Conservation (phyloP, 2,113 vertebrate species). For the Narcine bancroftii region DNA sequence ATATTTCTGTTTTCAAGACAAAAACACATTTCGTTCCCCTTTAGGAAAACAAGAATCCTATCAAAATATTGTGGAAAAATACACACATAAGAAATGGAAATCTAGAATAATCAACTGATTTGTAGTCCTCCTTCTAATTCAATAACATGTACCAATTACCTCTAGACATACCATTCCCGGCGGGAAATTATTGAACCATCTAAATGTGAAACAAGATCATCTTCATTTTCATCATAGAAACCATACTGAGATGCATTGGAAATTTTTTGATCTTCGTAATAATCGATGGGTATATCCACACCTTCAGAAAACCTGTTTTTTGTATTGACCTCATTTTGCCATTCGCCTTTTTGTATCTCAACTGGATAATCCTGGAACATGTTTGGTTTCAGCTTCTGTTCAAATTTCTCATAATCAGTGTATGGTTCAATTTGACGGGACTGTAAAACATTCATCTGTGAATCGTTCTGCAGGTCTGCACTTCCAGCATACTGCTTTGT, state of each 20-base stretch:
- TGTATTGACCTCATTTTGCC: conserved; percentile 77
- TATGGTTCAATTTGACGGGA: conserved; percentile 86
- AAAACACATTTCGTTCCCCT: not conserved
- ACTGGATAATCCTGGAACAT: conserved; percentile 79
- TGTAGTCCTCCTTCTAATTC: not conserved
- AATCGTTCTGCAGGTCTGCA: conserved; percentile 94
- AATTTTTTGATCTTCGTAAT: conserved; percentile 66
- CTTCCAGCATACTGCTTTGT: conserved; percentile 95
- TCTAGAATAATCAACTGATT: not conserved
- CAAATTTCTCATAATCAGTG: conserved; percentile 78
- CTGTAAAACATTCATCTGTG: conserved; percentile 88
- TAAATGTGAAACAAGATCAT: conserved; percentile 92
- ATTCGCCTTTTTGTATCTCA: conserved; percentile 76
- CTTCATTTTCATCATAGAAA: conserved; percentile 78
- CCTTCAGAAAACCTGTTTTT: conserved; percentile 63
- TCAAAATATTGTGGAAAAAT: conserved; percentile 1
- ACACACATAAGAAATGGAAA: not conserved
- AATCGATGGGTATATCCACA: conserved; percentile 74
- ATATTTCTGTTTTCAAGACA: conserved; percentile 11
- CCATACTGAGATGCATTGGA: conserved; percentile 76
- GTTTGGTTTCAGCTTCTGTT: conserved; percentile 79
- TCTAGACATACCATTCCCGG: conserved; percentile 95
- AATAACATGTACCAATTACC: not conserved
- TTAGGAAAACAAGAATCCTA: conserved; percentile 16
- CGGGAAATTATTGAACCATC: conserved; percentile 96